Evolutionary conservation across 2,113 vertebrate species (phyloP), one percentile per base, ranked within the genome.

Genomic region (Chloroceryle aenea): DNA sequence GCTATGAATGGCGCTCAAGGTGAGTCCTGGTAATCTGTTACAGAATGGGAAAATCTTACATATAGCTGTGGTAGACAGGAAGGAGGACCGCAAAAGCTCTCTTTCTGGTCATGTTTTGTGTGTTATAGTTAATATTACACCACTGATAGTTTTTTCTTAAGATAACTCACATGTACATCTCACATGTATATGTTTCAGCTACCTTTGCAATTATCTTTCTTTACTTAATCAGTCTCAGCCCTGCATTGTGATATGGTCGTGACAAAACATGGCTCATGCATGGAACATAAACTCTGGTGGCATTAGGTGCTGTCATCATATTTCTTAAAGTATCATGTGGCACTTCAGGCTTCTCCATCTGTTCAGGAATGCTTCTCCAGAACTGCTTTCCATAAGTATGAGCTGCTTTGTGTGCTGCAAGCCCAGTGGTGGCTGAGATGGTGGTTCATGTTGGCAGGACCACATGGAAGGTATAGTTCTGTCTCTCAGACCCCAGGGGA

Each of bases 1-100:
- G 98, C 81, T 99, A 98, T 3, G 98, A 98, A 66, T 98, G 98
- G 98, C 98, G 96, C 19, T 98, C 98, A 27, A 98, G 98, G 98
- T 98, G 94, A 93, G 97, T 80, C 10, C 3, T 15, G 25, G 25
- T 0, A 0, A 21, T 3, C 16, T 2, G 27, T 18, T 79, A 34
- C 12, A 30, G 53, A 11, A 30, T 14, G 56, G 64, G 16, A 6
- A 50, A 63, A 52, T 9, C 8, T 40, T 47, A 2, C 1, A 64
- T 30, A 14, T 53, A 34, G 15, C 23, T 83, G 34, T 40, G 52
- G 10, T 1, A 43, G 62, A 16, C 1, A 5, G 55, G 40, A 75
- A 56, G 56, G 38, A 69, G 32, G 47, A 47, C 17, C 53, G 72
- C 45, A 47, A 83, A 77, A 71, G 32, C 34, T 80, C 40, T 42